Percentiles rank a stretch among this genome's conserved stretches.
phyloP scores from a whole-genome alignment of 2,113 vertebrate genomes.

The Baryphthengus martii region DNA sequence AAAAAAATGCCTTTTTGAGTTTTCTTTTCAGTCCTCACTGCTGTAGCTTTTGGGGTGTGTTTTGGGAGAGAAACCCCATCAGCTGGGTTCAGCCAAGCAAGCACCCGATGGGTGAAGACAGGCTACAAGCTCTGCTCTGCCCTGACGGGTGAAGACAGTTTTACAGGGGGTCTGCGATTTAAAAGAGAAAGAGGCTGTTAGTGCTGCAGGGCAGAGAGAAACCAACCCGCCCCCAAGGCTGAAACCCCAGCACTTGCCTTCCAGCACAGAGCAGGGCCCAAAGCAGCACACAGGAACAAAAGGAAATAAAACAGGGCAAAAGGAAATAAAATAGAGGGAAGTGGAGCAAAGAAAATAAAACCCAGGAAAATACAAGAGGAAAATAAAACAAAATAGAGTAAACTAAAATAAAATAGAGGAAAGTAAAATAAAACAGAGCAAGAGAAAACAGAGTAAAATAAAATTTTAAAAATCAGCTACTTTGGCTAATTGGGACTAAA shows the following conservation, averaged over 20 bases:
- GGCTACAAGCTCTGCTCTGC: slow-evolving; percentile 87
- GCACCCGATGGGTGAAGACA: slow-evolving; percentile 72
- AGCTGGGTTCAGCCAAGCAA: slow-evolving; percentile 67
- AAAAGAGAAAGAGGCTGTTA: slow-evolving; percentile 80
- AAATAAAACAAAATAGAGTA: background rate
- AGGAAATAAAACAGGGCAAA: background rate
- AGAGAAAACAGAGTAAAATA: background rate
- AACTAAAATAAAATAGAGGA: background rate
- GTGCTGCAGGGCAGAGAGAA: background rate
- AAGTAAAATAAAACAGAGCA: background rate
- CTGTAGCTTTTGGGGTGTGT: background rate
- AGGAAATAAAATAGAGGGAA: background rate
- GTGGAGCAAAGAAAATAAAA: background rate
- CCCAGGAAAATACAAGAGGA: background rate
- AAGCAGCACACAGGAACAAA: background rate
- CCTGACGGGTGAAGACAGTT: slow-evolving; percentile 86
- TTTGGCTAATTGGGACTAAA: background rate
- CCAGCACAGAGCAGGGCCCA: background rate
- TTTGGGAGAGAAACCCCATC: background rate
- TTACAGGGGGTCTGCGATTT: slow-evolving; percentile 89
- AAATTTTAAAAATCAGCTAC: background rate
- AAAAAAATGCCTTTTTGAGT: background rate
- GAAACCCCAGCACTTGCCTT: background rate
- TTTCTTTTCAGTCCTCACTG: background rate
- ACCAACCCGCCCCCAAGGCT: accelerated